Base-by-base conservation (phyloP, 2,888 invertebrate species). In the Colletes collaris region DNA sequence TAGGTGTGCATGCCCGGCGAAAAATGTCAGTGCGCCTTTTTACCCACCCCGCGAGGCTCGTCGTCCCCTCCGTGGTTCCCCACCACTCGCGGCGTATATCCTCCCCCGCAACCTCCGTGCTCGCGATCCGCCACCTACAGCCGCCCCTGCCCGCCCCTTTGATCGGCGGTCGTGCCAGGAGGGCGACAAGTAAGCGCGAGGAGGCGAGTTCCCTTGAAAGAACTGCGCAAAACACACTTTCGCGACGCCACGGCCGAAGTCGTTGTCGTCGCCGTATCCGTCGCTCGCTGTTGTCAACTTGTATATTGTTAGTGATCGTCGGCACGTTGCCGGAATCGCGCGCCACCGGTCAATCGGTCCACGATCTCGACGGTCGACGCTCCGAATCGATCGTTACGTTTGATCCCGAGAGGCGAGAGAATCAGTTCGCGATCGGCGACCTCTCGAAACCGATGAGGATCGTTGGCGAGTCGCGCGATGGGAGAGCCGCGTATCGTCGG, bases 81-180 rank as follows among this genome's bases (percentile, higher is more conserved):
- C 86, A 84, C 86, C 76, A 83, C 35, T 56, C 13, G 46, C 55
- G 55, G 49, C 63, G 56, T 53, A 59, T 74, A 72, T 83, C 79
- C 85, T 86, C 83, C 85, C 81, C 81, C 83, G 76, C 79, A 69
- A 73, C 64, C 62, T 46, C 66, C 46, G 55, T 73, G 70, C 79
- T 71, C 81, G 84, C 78, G 76, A 84, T 64, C 82, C 83, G 60
- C 83, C 82, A 85, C 79, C 82, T 79, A 81, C 82, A 78, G 76
- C 83, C 85, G 87, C 86, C 83, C 85, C 88, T 87, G 83, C 87
- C 88, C 88, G 89, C 90, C 91, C 85, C 87, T 85, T 86, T 85
- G 80, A 86, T 81, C 85, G 76, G 71, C 72, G 73, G 65, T 73
- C 67, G 63, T 72, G 62, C 60, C 69, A 69, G 75, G 85, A 77